Percentiles rank a stretch among this genome's conserved stretches.
Conservation (phyloP, 2,888 invertebrate genomes). For the Hermodice carunculata region DNA sequence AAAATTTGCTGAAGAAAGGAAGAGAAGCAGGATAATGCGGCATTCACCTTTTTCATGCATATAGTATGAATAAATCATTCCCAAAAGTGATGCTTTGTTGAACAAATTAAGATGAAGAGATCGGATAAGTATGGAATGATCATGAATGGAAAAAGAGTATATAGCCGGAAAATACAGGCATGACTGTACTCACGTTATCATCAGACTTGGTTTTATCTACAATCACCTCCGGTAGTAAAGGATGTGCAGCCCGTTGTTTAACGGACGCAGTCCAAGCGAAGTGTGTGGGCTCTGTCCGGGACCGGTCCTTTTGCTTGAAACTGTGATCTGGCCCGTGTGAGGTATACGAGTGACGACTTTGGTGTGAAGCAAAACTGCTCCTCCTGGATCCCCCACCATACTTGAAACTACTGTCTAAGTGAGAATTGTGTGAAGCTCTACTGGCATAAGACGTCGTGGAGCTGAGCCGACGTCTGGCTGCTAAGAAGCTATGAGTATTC, state of each 20-base stretch:
- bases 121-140: too few species aligned
- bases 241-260: slow-evolving; percentile 49
- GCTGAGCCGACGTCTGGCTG: slow-evolving; percentile 20
- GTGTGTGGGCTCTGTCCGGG: slow-evolving; percentile 39
- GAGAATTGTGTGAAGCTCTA: slow-evolving; percentile 18
- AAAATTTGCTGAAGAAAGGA: too few species aligned
- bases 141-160: too few species aligned
- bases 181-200: slow-evolving; percentile 51
- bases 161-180: too few species aligned
- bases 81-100: too few species aligned
- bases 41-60: too few species aligned
- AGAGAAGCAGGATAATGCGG: too few species aligned
- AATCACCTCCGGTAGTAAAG: slow-evolving; percentile 63
- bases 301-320: slow-evolving; percentile 17
- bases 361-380: slow-evolving; percentile 94
- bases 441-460: slow-evolving; percentile 23
- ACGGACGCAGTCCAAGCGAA: slow-evolving; percentile 39
- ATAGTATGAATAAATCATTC: too few species aligned
- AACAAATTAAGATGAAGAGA: too few species aligned
- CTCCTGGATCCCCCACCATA: slow-evolving; percentile 73
- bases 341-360: slow-evolving; percentile 90
- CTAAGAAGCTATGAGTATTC: slow-evolving; percentile 75
- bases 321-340: slow-evolving; percentile 83
- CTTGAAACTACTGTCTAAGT: slow-evolving; percentile 10
- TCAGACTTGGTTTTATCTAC: slow-evolving; percentile 66